These are phyloP conservation scores for Prenolepis imparis DNA, from an alignment of 2,888 invertebrate species.

Conservation along the genomic window DNA sequence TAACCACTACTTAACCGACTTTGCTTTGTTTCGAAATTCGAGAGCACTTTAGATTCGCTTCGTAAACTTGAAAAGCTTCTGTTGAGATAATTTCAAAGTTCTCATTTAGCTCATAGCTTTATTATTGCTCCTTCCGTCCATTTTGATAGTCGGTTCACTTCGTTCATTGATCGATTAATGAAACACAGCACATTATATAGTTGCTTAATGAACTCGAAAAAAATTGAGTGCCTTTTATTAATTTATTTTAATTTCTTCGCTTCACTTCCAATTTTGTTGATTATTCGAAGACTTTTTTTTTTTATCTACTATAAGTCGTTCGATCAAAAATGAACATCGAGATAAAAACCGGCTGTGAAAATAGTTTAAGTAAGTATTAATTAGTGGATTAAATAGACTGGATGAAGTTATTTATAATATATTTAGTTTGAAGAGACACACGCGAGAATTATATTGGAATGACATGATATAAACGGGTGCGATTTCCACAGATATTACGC, in stretches of 20 bases:
- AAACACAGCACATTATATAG: constrained; percentile 3
- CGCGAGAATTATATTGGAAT: neutral
- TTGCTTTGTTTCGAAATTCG: constrained; percentile 35
- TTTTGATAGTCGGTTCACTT: neutral
- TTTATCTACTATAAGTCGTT: neutral
- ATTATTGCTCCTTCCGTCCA: constrained; percentile 17
- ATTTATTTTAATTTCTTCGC: neutral
- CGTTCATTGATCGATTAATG: neutral
- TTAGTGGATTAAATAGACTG: constrained; percentile 12
- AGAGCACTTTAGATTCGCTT: constrained; percentile 16
- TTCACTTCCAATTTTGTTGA: neutral
- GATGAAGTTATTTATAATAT: constrained; percentile 25
- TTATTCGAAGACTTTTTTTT: neutral
- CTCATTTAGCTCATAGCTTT: constrained; percentile 19
- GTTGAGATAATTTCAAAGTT: constrained; percentile 36
- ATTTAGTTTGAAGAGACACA: constrained; percentile 12
- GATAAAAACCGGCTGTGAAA: neutral
- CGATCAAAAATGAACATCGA: neutral
- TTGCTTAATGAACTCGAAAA: constrained; percentile 20
- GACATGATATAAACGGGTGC: neutral
- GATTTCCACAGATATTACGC: neutral
- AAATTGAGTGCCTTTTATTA: neutral
- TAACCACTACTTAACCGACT: constrained; percentile 13
- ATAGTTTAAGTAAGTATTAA: too few relatives aligned
- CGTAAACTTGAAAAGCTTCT: constrained; percentile 26